Base-by-base conservation (phyloP, 2,888 invertebrate genomes). In the Heterodera filipjevi region DNA sequence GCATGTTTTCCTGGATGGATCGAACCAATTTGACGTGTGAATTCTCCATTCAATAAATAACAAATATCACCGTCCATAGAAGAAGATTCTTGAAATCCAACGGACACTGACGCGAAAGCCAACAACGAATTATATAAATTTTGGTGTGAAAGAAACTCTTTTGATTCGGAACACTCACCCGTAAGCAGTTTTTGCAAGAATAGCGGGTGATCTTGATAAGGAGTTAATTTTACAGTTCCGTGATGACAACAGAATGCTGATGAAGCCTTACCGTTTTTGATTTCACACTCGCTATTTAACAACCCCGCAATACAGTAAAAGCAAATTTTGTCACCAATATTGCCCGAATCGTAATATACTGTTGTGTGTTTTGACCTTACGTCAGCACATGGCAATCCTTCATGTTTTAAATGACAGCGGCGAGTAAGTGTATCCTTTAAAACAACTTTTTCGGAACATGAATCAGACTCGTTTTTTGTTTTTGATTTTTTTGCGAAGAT, bases 1-100 rank as follows among this genome's bases (percentile, higher is more conserved):
- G 71, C 27, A 30, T 30, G 12, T 49, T 53, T 71, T 5, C 71
- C 71, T 8, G 71, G 49, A 3, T n/a, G 30, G 8, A 71, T 71
- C 8, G 71, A 71, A 33, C 71, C 30, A 10, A 71, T 33, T 2
- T 33, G 71, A 14, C 35, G 71, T n/a, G 2, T 12, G 35, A 71
- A 71, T 16, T 71, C 71, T 1, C 71, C 71, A 16, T 71, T 71
- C 35, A 71, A 71, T 10, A 71, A 27, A 19, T 35, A 71, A 71
- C 71, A 71, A 6, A 53, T 27, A 71, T 46, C 8, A 2, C 71
- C 71, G 16, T 71, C 33, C 35, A 71, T n/a, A n/a, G n/a, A 12
- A 30, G 71, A 71, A 1, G 71, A 33, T 30, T 71, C 71, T 71
- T 71, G 27, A 12, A 14, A 32, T 3, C 71, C 71, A 14, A 71